These are phyloP conservation scores for Musca vetustissima DNA, from an alignment of 1,140 invertebrate genomes.

Conservation along the genomic window DNA sequence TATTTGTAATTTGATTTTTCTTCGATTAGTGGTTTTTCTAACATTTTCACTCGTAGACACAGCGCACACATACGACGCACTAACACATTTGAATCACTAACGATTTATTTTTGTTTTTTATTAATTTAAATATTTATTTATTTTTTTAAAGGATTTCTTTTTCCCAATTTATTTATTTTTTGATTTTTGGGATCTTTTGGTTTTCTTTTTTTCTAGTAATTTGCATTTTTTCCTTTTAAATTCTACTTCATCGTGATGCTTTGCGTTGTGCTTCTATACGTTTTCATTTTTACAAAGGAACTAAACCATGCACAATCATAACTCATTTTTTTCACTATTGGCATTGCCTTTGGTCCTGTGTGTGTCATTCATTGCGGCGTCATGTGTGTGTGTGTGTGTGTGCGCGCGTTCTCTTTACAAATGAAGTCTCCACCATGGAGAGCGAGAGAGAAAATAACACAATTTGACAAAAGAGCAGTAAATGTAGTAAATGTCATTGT, in stretches of 20 bases:
- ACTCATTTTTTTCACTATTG: background rate
- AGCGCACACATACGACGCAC: background rate
- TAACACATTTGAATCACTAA: background rate
- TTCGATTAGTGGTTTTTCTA: too few relatives aligned
- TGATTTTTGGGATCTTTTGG: slow-evolving; percentile 7
- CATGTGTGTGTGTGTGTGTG: too few relatives aligned
- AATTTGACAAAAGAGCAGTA: too few relatives aligned
- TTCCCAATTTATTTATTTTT: background rate
- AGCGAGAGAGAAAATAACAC: too few relatives aligned
- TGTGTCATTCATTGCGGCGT: too few relatives aligned
- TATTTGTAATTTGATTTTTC: too few relatives aligned
- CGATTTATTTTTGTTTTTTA: background rate
- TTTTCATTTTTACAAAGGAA: slow-evolving; percentile 18
- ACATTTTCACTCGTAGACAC: background rate
- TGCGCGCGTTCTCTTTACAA: too few relatives aligned
- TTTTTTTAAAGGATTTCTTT: too few relatives aligned
- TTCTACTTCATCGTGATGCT: slow-evolving; percentile 3
- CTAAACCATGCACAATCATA: slow-evolving; percentile 14
- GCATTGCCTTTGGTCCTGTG: background rate
- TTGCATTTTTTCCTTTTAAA: background rate
- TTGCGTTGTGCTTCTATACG: background rate
- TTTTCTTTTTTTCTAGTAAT: background rate
- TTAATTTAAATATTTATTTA: too few relatives aligned
- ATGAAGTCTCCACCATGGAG: too few relatives aligned
- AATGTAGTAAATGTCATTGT: too few relatives aligned